Base-by-base conservation (phyloP, 2,113 vertebrate genomes). In the Montifringilla adamsi region DNA sequence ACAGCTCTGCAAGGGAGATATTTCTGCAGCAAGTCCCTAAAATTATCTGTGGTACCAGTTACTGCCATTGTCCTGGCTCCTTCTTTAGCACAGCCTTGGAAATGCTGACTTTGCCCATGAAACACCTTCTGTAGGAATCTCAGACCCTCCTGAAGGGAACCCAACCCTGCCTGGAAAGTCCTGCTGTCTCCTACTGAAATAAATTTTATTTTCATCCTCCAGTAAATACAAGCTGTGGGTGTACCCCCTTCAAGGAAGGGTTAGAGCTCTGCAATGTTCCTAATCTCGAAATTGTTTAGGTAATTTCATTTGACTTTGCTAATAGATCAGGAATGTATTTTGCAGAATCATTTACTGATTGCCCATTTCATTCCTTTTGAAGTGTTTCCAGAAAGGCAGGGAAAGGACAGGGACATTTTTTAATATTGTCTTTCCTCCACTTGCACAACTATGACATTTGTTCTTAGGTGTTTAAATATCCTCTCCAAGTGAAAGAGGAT, bases 331-430 rank as follows among this genome's bases (percentile, higher is more conserved):
- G 70, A 90, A 93, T 56, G 60, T 53, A 89, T 94, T 94, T 91
- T 91, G 73, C 75, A 79, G 79, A 88, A 92, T 92, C 79, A 92
- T 70, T 90, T 88, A 52, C 63, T 85, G 78, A 94, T 91, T 90
- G 62, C 37, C 53, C 43, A 68, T 90, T 95, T 86, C 27, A 78
- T 90, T 95, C 75, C 64, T 95, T 83, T 53, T 70, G 59, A 86
- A 81, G 56, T 44, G 75, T 78, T 93, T 85, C 72, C 86, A 92
- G 93, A 89, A 90, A 90, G 55, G 22, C 2, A 8, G 68, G 33
- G 50, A 77, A 92, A 87, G 89, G 59, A 88, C 83, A 63, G 75
- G 76, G 50, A 79, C n/a, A 13, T 84, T 86, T 92, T 68, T 52
- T 55, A 19, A 20, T 55, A 68, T 20, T 47, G 44, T 60, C 47